Base-by-base conservation (phyloP, 1,140 invertebrate genomes). In the Bactericera cockerelli region DNA sequence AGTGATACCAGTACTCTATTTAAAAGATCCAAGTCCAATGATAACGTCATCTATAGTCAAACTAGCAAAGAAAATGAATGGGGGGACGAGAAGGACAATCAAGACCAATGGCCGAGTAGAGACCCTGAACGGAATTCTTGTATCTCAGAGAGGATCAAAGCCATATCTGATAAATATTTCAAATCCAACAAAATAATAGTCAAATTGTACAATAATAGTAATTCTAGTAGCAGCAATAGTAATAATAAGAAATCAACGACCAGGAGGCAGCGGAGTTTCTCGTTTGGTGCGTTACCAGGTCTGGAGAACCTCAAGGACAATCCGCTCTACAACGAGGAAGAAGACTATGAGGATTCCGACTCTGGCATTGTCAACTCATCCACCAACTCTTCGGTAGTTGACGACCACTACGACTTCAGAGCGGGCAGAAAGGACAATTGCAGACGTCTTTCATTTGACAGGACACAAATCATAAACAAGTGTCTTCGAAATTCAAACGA, bases 251-350 rank as follows among this genome's bases (percentile, higher is more conserved):
- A 59, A 69, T 67, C 60, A 62, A 65, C 57, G 65, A 67, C 56
- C 71, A 71, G 66, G 65, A 70, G 39, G 73, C 72, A 61, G 42
- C 75, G 84, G 13, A 86, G 83, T 65, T 86, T 86, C 66, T 86
- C 84, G 0, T 86, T 85, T 62, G 84, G 83, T 1, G 79, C 82
- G 2, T 66, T 86, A 38, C 83, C 83, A 0, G 82, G 82, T 1
- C 70, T 87, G 55, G 81, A 84, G 59, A 83, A 85, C 65, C 78
- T 86, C 55, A 76, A 81, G 62, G 79, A 78, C 59, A 75, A 74
- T 67, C 75, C 77, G n/a, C 70, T 80, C 11, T 79, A 75, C 64
- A 74, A 77, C 60, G 78, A 80, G 56, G 73, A 64, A 42, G 64
- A 65, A 26, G 64, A 63, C n/a, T 49, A 19, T 49, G 42, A 56